Conservation (phyloP, 2,113 vertebrate genomes). For the Podiceps cristatus region DNA sequence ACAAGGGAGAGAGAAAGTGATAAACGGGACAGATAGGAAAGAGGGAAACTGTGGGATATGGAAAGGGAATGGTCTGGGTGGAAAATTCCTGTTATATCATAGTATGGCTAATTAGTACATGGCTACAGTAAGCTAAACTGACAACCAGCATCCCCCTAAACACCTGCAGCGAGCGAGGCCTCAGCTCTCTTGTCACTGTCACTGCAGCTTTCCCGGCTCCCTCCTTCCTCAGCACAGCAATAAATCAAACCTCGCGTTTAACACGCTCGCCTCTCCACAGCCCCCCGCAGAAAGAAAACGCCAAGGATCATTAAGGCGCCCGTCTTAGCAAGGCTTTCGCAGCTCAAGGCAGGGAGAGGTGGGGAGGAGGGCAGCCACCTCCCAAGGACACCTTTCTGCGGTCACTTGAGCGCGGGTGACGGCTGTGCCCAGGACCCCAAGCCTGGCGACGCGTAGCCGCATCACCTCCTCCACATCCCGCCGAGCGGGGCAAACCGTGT, state of each 20-base stretch:
- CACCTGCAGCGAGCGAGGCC: not conserved
- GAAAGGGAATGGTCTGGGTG: not conserved
- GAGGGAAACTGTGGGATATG: not conserved
- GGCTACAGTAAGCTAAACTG: not conserved
- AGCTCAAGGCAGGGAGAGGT: not conserved
- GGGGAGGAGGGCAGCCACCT: not conserved
- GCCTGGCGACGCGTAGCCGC: not conserved
- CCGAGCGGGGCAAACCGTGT: not conserved
- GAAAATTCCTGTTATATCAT: not conserved
- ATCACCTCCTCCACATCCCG: not conserved
- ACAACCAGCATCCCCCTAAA: not conserved
- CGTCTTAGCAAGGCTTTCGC: not conserved
- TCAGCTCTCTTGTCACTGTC: not conserved
- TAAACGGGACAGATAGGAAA: not conserved
- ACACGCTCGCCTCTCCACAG: not conserved
- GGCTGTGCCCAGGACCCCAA: fast-evolving
- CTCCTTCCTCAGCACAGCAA: not conserved
- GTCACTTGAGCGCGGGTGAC: fast-evolving
- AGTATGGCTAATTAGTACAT: not conserved
- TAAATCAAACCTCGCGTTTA: not conserved
- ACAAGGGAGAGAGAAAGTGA: not conserved
- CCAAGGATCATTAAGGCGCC: not conserved
- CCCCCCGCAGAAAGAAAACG: not conserved
- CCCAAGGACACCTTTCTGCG: too few relatives aligned
- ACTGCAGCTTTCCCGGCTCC: not conserved